These are phyloP conservation scores for Drosophila subquinaria DNA, from an alignment of 2,888 invertebrate genomes.

Conservation along the genomic window DNA sequence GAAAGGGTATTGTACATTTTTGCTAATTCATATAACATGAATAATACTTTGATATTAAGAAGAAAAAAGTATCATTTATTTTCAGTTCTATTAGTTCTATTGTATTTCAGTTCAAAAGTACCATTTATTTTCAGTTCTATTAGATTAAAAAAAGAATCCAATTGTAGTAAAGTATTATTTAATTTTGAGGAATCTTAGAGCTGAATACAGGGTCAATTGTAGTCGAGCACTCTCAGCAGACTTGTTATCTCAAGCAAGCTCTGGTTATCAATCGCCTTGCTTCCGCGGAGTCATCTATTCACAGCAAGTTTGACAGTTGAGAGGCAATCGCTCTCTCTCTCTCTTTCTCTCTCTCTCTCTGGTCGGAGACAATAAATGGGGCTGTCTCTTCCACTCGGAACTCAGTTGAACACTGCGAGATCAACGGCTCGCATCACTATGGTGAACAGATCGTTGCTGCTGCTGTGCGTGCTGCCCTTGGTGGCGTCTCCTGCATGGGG, in stretches of 20 bases:
- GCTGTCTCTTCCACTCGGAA: neutral
- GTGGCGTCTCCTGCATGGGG: neutral
- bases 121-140: too few relatives aligned
- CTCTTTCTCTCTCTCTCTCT: slow-evolving; percentile 8
- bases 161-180: too few relatives aligned
- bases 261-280: neutral
- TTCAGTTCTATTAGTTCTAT: too few relatives aligned
- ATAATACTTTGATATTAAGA: too few relatives aligned
- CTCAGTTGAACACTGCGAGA: slow-evolving; percentile 27
- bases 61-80: too few relatives aligned
- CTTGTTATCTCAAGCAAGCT: neutral
- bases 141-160: too few relatives aligned
- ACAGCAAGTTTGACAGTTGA: slow-evolving; percentile 4
- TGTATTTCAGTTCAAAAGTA: too few relatives aligned
- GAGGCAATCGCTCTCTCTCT: slow-evolving; percentile 1
- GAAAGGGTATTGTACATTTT: neutral
- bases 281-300: slow-evolving; percentile 8
- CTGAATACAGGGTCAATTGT: neutral
- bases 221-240: neutral
- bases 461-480: slow-evolving; percentile 27
- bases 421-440: slow-evolving; percentile 12
- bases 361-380: slow-evolving; percentile 17
- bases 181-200: neutral
- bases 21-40: too few relatives aligned
- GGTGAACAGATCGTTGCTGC: neutral